These are phyloP conservation scores for Leptopilina syphax DNA, from an alignment of 2,888 invertebrate genomes.

Conservation along the genomic window DNA sequence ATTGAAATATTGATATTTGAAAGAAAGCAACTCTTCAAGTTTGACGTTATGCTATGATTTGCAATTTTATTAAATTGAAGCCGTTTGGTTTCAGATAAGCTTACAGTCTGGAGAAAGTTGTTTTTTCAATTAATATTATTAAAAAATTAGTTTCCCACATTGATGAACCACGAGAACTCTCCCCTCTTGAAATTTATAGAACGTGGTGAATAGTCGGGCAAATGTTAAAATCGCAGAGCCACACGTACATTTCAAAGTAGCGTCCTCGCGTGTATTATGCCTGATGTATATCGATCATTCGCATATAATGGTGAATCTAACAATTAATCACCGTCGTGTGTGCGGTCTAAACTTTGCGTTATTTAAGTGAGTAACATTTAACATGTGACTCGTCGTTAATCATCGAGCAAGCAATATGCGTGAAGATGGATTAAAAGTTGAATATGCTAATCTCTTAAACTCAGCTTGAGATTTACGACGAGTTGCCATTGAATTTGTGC, in stretches of 20 bases:
- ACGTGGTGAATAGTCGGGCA: slow-evolving; percentile 23
- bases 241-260: slow-evolving; percentile 9
- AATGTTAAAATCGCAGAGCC: slow-evolving; percentile 35
- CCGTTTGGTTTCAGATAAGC: no score
- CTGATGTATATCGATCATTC: slow-evolving; percentile 37
- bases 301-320: not conserved
- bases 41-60: no score
- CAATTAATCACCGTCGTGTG: slow-evolving; percentile 23
- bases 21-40: no score
- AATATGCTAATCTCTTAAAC: not conserved
- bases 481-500: not conserved
- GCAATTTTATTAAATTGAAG: no score
- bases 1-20: no score
- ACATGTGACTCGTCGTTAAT: slow-evolving; percentile 38
- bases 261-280: not conserved
- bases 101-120: no score
- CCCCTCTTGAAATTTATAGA: not conserved
- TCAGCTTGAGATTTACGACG: not conserved
- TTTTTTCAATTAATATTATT: no score
- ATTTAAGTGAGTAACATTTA: not conserved
- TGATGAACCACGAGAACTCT: slow-evolving; percentile 10
- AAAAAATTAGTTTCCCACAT: not conserved
- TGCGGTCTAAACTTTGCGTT: slow-evolving; percentile 10
- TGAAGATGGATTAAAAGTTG: slow-evolving; percentile 39
- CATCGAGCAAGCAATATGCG: slow-evolving; percentile 11